These are phyloP conservation scores for Drosophila navojoa DNA, from an alignment of 1,140 invertebrate genomes.

Conservation along the genomic window DNA sequence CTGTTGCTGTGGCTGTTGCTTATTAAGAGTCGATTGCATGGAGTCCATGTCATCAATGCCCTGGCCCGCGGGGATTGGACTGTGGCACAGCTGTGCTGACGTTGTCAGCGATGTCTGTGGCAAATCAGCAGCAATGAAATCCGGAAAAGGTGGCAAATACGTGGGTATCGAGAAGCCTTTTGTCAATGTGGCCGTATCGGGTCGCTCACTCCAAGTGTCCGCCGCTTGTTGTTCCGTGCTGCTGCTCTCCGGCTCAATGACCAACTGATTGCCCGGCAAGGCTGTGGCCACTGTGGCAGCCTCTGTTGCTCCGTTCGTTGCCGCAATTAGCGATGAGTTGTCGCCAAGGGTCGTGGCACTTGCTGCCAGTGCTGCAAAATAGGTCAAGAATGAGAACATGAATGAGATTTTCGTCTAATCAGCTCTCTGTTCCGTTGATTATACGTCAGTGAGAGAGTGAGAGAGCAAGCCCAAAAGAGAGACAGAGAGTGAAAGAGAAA, in stretches of 20 bases:
- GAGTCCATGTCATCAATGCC: conserved; percentile 7
- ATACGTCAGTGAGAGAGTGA: neutral
- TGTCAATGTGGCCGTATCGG: conserved; percentile 70
- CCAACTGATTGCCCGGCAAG: conserved; percentile 28
- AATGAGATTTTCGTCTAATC: conserved; percentile 6
- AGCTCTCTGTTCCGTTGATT: neutral
- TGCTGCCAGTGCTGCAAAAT: conserved; percentile 65
- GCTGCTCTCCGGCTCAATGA: conserved; percentile 38
- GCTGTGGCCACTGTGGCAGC: conserved; percentile 12
- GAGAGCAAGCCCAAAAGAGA: neutral
- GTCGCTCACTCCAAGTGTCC: conserved; percentile 66
- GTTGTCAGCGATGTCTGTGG: conserved; percentile 46
- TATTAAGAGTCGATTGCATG: conserved; percentile 23
- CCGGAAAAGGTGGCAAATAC: conserved; percentile 75
- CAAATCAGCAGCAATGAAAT: conserved; percentile 68
- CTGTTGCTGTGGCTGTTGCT: conserved; percentile 35
- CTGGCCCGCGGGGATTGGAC: conserved; percentile 1
- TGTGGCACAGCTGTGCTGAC: neutral
- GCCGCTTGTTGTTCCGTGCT: conserved; percentile 30
- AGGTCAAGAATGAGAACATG: conserved; percentile 58
- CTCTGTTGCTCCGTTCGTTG: conserved; percentile 29
- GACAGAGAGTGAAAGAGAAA: neutral
- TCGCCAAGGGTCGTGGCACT: conserved; percentile 45
- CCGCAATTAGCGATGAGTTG: conserved; percentile 65
- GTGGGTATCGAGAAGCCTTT: conserved; percentile 74